Evolutionary conservation across 2,888 invertebrate genomes (phyloP).

Genomic region (Myopa tessellatipennis): DNA sequence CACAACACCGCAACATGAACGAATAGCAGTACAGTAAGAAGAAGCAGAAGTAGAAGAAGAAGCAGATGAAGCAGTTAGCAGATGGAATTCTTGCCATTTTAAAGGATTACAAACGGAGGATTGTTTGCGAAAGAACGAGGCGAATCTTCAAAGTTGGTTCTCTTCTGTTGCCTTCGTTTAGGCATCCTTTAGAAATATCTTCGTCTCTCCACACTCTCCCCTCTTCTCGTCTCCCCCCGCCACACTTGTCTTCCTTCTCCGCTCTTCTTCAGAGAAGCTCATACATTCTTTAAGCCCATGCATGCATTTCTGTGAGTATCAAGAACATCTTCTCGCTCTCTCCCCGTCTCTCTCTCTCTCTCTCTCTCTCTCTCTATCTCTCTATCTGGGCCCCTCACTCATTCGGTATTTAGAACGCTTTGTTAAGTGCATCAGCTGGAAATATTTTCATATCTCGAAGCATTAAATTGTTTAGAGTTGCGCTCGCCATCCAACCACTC

Average conservation of each 20-base stretch:
- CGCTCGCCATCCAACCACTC: too few species aligned
- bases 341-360: not conserved
- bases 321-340: not conserved
- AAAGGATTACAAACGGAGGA: not conserved
- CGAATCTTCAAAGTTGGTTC: too few species aligned
- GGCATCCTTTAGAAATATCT: too few species aligned
- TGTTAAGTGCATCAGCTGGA: too few species aligned
- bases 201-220: not conserved
- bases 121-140: not conserved
- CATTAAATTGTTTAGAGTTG: too few species aligned
- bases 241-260: not conserved
- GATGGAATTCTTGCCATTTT: not conserved
- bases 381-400: constrained; percentile 37
- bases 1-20: not conserved
- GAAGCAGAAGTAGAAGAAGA: not conserved
- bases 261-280: not conserved
- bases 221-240: not conserved
- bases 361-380: constrained; percentile 36
- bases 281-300: not conserved
- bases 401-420: too few species aligned
- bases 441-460: too few species aligned
- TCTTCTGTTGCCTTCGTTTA: too few species aligned
- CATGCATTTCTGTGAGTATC: not conserved
- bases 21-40: not conserved
- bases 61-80: too few species aligned